Conservation (phyloP, 2,888 invertebrate genomes). For the Philonicus albiceps region DNA sequence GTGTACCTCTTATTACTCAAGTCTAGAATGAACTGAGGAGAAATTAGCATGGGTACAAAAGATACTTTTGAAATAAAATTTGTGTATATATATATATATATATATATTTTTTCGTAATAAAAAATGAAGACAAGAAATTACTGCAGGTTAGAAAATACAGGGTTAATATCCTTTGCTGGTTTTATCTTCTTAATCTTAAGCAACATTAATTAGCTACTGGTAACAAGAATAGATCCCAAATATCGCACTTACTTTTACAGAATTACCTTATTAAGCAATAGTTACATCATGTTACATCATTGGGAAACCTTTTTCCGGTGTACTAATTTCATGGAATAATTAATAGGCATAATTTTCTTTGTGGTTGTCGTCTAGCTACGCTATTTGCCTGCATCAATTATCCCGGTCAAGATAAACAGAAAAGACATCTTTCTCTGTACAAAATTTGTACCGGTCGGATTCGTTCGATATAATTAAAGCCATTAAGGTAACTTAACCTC, state of each 20-base stretch:
- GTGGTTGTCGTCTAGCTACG: not conserved
- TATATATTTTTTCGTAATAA: constrained; percentile 14
- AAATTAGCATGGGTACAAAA: constrained; percentile 3
- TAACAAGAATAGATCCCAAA: not conserved
- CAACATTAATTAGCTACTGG: not conserved
- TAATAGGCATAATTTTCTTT: constrained; percentile 30
- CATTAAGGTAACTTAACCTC: constrained; percentile 40
- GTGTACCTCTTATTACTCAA: constrained; percentile 33
- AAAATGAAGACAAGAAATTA: constrained; percentile 1
- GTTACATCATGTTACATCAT: not conserved
- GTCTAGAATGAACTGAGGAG: not conserved
- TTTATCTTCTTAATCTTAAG: not conserved
- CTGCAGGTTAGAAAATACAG: not conserved
- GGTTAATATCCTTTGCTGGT: not conserved
- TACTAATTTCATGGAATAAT: constrained; percentile 7
- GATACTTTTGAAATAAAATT: not conserved
- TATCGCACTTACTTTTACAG: not conserved
- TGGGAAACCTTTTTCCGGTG: not conserved
- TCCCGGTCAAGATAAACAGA: constrained; percentile 32
- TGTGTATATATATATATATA: too few species aligned
- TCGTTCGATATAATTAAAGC: constrained; percentile 35
- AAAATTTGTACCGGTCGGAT: not conserved
- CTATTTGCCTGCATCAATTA: constrained; percentile 1
- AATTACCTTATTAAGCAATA: not conserved
- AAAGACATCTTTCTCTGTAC: not conserved